Evolutionary conservation across 2,888 invertebrate species (phyloP).

Genomic region (Drosophila conformis): DNA sequence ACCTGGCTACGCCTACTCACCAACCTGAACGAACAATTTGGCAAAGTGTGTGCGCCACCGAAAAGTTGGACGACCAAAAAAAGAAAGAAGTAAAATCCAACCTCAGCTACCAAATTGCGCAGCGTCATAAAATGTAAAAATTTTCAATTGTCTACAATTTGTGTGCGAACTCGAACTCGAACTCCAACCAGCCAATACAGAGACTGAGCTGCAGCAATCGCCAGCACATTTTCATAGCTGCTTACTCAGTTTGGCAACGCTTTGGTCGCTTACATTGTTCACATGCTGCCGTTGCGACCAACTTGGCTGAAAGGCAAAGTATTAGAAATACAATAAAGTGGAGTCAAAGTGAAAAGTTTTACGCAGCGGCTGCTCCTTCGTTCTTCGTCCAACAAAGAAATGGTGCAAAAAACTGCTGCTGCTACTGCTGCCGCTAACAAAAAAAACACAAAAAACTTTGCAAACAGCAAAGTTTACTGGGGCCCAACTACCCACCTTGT

Average conservation of each 20-base stretch:
- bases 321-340: conserved; percentile 82
- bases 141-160: conserved; percentile 80
- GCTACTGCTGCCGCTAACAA: conserved; percentile 15
- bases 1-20: conserved; percentile 16
- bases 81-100: conserved; percentile 7
- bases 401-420: conserved; percentile 54
- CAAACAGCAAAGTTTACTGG: conserved; percentile 76
- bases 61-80: conserved; percentile 20
- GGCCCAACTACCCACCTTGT: conserved; percentile 53
- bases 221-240: conserved; percentile 80
- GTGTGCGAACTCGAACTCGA: conserved; percentile 55
- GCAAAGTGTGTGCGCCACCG: conserved; percentile 52
- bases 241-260: conserved; percentile 70
- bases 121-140: conserved; percentile 80
- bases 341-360: conserved; percentile 82
- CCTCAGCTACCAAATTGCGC: conserved; percentile 70
- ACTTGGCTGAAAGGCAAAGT: conserved; percentile 79
- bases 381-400: conserved; percentile 61
- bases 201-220: conserved; percentile 37
- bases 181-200: conserved; percentile 5
- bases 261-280: conserved; percentile 80
- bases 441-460: conserved; percentile 48
- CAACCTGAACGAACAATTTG: conserved; percentile 46
- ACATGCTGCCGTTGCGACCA: conserved; percentile 71
- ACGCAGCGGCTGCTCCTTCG: conserved; percentile 74